Evolutionary conservation across 2,113 vertebrate species (phyloP).

Genomic region (Pseudorectes ferrugineus): DNA sequence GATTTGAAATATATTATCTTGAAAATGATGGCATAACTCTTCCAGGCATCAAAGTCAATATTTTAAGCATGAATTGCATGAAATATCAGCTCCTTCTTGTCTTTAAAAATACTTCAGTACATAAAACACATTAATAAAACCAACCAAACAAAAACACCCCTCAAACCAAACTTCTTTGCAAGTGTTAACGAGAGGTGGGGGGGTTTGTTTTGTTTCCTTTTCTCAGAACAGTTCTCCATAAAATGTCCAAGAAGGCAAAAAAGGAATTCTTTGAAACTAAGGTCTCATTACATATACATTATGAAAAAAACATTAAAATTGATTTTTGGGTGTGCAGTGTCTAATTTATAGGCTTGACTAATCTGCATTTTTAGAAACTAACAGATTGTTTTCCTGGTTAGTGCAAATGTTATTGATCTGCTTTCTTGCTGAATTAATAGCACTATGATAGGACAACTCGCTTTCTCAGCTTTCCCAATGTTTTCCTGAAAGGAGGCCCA

Average conservation of each 20-base stretch:
- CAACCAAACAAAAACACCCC: background rate
- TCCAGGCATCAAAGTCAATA: background rate
- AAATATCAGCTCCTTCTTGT: background rate
- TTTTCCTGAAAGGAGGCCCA: slow-evolving; percentile 57
- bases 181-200: background rate
- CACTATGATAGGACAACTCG: background rate
- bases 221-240: background rate
- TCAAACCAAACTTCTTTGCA: background rate
- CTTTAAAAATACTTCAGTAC: background rate
- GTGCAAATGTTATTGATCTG: slow-evolving; percentile 29
- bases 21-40: background rate
- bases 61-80: background rate
- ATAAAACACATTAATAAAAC: background rate
- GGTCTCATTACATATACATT: background rate
- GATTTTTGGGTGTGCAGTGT: background rate
- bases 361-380: slow-evolving; percentile 5
- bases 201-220: background rate
- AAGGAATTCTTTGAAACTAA: background rate
- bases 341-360: background rate
- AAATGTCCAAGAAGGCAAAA: background rate
- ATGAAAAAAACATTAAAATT: background rate
- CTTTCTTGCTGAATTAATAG: slow-evolving; percentile 41
- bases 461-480: slow-evolving; percentile 52
- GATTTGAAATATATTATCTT: background rate
- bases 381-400: background rate